phyloP scores from a whole-genome alignment of 2,888 invertebrate species.

The Margaritifera margaritifera region DNA sequence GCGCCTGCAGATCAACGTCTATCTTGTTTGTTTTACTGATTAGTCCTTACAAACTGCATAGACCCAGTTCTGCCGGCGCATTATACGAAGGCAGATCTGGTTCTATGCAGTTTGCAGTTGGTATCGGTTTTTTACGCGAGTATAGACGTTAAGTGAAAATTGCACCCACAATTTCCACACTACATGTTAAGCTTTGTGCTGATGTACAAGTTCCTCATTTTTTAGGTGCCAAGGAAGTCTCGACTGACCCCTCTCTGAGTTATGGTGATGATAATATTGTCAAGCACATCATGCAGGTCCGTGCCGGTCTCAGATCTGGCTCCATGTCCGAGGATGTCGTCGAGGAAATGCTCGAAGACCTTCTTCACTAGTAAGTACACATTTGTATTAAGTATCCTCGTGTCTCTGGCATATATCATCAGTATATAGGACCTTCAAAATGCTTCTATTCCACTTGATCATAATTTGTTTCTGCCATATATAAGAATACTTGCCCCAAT shows the following conservation, averaged over 20 bases:
- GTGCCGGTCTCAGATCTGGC: slow-evolving; percentile 29
- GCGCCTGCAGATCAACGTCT: no score
- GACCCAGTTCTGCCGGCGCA: no score
- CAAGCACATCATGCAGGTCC: slow-evolving; percentile 39
- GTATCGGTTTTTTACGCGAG: no score
- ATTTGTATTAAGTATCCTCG: neutral
- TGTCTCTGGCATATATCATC: no score
- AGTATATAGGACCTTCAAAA: no score
- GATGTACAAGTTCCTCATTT: neutral
- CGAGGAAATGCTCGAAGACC: slow-evolving; percentile 39
- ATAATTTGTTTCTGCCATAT: no score
- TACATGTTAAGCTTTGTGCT: neutral
- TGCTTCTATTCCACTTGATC: no score
- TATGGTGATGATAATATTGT: slow-evolving; percentile 22
- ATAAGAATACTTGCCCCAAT: no score
- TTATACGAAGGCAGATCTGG: no score
- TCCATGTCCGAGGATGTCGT: slow-evolving; percentile 39
- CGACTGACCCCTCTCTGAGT: slow-evolving; percentile 18
- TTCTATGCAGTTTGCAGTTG: no score
- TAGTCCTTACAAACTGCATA: no score
- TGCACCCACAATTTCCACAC: neutral
- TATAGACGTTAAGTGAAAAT: neutral
- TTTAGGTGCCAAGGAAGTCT: slow-evolving; percentile 26
- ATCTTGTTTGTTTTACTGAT: no score
- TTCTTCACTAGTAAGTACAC: slow-evolving; percentile 37